These are phyloP conservation scores for Lutjanus campechanus DNA, from an alignment of 2,797 vertebrate species.

Conservation along the genomic window DNA sequence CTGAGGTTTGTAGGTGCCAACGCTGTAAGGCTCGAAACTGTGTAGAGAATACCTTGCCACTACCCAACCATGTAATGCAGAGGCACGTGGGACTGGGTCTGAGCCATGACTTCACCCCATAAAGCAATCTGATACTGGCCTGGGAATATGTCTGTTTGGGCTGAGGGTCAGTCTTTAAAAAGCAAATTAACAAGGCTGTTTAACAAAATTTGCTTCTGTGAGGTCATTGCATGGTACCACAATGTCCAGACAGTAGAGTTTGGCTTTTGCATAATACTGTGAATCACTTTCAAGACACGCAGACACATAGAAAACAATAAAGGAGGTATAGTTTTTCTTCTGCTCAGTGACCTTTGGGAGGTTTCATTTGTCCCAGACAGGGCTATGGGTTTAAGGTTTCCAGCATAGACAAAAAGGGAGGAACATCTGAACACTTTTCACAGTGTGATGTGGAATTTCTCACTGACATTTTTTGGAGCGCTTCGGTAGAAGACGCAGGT, in stretches of 20 bases:
- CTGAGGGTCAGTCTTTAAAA: slow-evolving; percentile 38
- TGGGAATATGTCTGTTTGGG: slow-evolving; percentile 21
- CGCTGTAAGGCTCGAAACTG: neutral
- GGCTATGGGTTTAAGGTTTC: slow-evolving; percentile 38
- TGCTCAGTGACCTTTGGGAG: slow-evolving; percentile 12
- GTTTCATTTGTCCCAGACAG: slow-evolving; percentile 16
- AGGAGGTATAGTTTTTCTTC: slow-evolving; percentile 2
- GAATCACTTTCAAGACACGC: neutral
- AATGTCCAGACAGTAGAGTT: slow-evolving; percentile 11
- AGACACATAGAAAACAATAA: slow-evolving; percentile 14
- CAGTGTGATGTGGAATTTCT: slow-evolving; percentile 82
- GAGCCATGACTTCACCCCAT: slow-evolving; percentile 28
- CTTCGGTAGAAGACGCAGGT: neutral
- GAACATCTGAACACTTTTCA: slow-evolving; percentile 57
- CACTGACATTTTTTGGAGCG: slow-evolving; percentile 44
- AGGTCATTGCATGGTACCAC: slow-evolving; percentile 18
- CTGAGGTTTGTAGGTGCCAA: too few relatives aligned
- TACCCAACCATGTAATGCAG: slow-evolving; percentile 12
- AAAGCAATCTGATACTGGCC: slow-evolving; percentile 20
- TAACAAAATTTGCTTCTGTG: slow-evolving; percentile 12
- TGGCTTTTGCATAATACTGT: slow-evolving; percentile 8
- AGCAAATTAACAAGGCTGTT: slow-evolving; percentile 50
- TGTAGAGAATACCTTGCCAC: slow-evolving; percentile 17
- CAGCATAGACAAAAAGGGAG: slow-evolving; percentile 46
- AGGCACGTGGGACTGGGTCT: slow-evolving; percentile 22